Conservation (phyloP, 92 coral and sea anemone genomes). For the Galaxea fascicularis region DNA sequence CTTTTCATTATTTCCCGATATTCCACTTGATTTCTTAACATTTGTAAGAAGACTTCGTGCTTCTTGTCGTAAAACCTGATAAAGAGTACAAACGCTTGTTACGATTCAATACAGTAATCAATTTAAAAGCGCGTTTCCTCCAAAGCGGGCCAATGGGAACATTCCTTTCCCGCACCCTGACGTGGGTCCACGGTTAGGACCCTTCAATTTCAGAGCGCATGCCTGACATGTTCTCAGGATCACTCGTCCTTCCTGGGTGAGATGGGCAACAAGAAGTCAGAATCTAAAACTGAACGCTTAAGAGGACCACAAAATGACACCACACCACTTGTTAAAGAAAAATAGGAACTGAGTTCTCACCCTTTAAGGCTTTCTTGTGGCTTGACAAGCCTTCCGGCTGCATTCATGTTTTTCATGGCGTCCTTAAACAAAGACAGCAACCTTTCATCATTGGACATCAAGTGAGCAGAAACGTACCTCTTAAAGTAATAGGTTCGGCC, state of each 20-base stretch:
- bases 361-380: conserved; percentile 71
- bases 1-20: conserved; percentile 79
- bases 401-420: conserved; percentile 91
- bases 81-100: neutral
- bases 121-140: too few species aligned
- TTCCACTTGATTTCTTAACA: conserved; percentile 81
- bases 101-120: too few species aligned
- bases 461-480: neutral
- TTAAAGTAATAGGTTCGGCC: too few species aligned
- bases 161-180: too few species aligned
- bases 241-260: too few species aligned
- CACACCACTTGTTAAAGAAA: neutral
- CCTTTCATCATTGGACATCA: neutral
- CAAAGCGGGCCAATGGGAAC: too few species aligned
- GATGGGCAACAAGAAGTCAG: too few species aligned
- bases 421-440: conserved; percentile 62
- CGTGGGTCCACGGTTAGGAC: too few species aligned
- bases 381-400: conserved; percentile 65
- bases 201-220: too few species aligned
- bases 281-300: too few species aligned
- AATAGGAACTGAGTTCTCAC: conserved; percentile 33
- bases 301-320: neutral
- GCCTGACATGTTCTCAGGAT: too few species aligned
- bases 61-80: conserved; percentile 83
- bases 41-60: conserved; percentile 83